Percentiles rank a stretch among this genome's conserved stretches.
These are phyloP conservation scores for Helicoverpa zea DNA, from an alignment of 1,140 invertebrate genomes.

Conservation along the genomic window DNA sequence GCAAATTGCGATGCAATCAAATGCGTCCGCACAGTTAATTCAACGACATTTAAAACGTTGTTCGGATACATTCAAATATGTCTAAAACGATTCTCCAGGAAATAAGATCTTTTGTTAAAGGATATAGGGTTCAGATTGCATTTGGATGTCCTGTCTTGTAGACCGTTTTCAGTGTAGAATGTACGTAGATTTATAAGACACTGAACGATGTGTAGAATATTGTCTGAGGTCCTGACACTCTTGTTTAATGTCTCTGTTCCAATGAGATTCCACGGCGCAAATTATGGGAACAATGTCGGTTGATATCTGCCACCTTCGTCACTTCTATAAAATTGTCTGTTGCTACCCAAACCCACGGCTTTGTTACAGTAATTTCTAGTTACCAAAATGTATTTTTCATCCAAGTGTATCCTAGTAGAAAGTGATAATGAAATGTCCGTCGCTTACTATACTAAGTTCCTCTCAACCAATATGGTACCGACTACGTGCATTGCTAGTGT, in stretches of 20 bases:
- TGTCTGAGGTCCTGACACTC: conserved; percentile 80
- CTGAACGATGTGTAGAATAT: conserved; percentile 79
- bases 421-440: no score
- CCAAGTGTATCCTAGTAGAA: no score
- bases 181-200: conserved; percentile 75
- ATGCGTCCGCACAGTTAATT: conserved; percentile 75
- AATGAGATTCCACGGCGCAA: conserved; percentile 68
- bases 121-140: conserved; percentile 56
- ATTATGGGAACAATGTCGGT: conserved; percentile 69
- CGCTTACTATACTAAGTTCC: no score
- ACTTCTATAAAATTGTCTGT: conserved; percentile 30
- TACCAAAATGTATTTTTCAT: no score
- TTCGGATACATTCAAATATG: conserved; percentile 52
- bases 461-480: no score
- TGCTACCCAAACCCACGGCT: not conserved
- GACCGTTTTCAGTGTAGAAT: conserved; percentile 50
- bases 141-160: conserved; percentile 46
- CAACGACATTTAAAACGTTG: conserved; percentile 68
- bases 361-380: not conserved
- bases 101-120: conserved; percentile 31
- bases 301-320: conserved; percentile 46
- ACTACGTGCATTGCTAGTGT: no score
- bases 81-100: conserved; percentile 24
- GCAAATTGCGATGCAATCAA: conserved; percentile 71
- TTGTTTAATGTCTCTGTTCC: conserved; percentile 84